A percentile compares a stretch with the other conserved stretches of the same genome.
phyloP scores from a whole-genome alignment of 1,140 invertebrate species.

The Limonius californicus region DNA sequence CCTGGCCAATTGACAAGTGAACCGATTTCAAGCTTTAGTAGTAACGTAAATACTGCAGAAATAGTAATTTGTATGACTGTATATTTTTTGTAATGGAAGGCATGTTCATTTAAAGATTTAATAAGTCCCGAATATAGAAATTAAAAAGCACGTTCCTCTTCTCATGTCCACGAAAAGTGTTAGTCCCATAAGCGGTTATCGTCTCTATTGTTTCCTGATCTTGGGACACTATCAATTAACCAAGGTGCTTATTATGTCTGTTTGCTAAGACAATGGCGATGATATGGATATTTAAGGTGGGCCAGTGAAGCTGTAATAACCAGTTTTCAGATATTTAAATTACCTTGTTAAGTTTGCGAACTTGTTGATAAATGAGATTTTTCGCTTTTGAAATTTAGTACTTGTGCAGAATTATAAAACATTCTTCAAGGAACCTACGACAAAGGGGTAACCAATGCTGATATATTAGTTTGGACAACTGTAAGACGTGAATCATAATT shows the following conservation, averaged over 20 bases:
- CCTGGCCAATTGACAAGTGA: too few species aligned
- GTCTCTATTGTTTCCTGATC: conserved; percentile 26
- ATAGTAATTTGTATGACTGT: too few species aligned
- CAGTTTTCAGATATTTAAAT: conserved; percentile 12
- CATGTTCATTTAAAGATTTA: too few species aligned
- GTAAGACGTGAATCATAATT: conserved; percentile 25
- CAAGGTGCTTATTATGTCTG: conserved; percentile 28
- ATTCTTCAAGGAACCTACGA: conserved; percentile 17
- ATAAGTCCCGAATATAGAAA: too few species aligned
- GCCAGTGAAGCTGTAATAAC: conserved; percentile 16
- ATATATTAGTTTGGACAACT: conserved; percentile 25
- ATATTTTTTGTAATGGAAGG: too few species aligned
- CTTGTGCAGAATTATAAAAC: conserved; percentile 18
- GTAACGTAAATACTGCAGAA: too few species aligned
- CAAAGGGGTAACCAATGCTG: conserved; percentile 18
- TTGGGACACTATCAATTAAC: conserved; percentile 29
- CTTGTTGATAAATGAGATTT: conserved; percentile 5
- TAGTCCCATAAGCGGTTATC: conserved; percentile 18
- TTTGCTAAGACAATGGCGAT: conserved; percentile 26
- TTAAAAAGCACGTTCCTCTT: too few species aligned
- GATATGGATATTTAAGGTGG: conserved; percentile 19
- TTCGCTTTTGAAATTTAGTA: not conserved
- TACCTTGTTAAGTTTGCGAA: conserved; percentile 1
- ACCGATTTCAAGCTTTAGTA: too few species aligned
- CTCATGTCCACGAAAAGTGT: too few species aligned